Base-by-base conservation (phyloP, 1,140 invertebrate genomes). In the Caenorhabditis tropicalis region DNA sequence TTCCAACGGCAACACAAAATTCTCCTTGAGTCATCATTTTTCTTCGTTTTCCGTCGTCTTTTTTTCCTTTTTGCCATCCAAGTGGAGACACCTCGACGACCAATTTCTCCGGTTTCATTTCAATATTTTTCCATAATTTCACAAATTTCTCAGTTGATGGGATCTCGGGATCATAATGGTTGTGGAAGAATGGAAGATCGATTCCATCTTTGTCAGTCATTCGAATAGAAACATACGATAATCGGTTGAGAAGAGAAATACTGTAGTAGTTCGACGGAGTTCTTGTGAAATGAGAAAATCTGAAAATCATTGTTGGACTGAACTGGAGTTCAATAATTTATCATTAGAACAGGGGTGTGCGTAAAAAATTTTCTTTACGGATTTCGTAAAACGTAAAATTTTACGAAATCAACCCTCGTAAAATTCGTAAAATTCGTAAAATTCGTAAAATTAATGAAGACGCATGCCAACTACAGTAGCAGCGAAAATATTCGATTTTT, bases 141-240 rank as follows among this genome's bases (percentile, higher is more conserved):
- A 74, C 65, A 46, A 74, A 74, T 74, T 46, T 46, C 10, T 74
- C 65, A 43, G 65, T 74, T 21, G 65, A 74, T 3, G 65, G 65
- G 36, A 43, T 43, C 16, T 21, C 6, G 24, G 33, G 65, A 21
- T 74, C n/a, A 2, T 33, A 43, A 7, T 16, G 6, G n/a, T 74
- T 74, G 5, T n/a, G 16, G 36, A 74, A 74, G 36, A 74, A 74
- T 27, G 65, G 65, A 43, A 74, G 65, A 74, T 74, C 65, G 7
- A 74, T 29, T 31, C 21, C 15, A 5, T 74, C 33, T 4, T 5
- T 43, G 5, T 74, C 65, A 43, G 65, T 43, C 36, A 74, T 74
- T 74, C 65, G 33, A 24, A 74, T 43, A 12, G 65, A 39, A 10
- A 74, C n/a, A 24, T 74, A 29, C 21, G 36, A 74, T 3, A 74